Evolutionary conservation across 2,888 invertebrate genomes (phyloP).

Genomic region (Rotaria magnacalcarata): DNA sequence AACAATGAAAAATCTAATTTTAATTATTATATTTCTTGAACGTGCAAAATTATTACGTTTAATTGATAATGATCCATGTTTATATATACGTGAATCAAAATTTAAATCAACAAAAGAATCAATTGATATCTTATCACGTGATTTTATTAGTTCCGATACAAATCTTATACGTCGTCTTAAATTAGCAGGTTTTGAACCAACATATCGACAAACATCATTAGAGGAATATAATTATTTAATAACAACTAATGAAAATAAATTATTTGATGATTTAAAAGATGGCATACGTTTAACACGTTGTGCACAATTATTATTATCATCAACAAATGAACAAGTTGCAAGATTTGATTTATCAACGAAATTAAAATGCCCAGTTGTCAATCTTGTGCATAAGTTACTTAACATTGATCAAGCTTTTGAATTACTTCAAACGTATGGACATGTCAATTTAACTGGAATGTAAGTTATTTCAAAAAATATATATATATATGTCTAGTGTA

Average conservation of each 20-base stretch:
- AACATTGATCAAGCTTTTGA: conserved; percentile 36
- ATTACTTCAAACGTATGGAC: conserved; percentile 36
- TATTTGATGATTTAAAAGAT: conserved; percentile 76
- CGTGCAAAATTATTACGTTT: conserved; percentile 74
- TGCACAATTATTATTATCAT: conserved; percentile 47
- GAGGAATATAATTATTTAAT: conserved; percentile 85
- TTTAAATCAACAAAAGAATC: conserved; percentile 52
- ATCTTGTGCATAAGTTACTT: conserved; percentile 34
- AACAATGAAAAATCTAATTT: conserved; percentile 30
- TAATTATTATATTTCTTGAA: conserved; percentile 70
- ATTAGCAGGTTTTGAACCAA: conserved; percentile 65
- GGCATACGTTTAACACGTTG: conserved; percentile 72
- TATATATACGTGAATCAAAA: conserved; percentile 65
- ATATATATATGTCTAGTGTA: too few relatives aligned
- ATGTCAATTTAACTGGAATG: conserved; percentile 27
- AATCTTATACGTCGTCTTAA: conserved; percentile 30
- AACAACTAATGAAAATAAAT: conserved; percentile 47
- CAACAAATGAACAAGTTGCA: not conserved
- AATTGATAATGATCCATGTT: conserved; percentile 81
- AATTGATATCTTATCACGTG: conserved; percentile 2
- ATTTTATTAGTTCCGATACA: conserved; percentile 26
- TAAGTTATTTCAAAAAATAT: not conserved
- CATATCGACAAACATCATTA: conserved; percentile 74
- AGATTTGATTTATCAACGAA: conserved; percentile 1
- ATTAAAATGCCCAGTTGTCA: conserved; percentile 31